Conservation (phyloP, 2,113 vertebrate genomes). For the Sterrhoptilus dennistouni region DNA sequence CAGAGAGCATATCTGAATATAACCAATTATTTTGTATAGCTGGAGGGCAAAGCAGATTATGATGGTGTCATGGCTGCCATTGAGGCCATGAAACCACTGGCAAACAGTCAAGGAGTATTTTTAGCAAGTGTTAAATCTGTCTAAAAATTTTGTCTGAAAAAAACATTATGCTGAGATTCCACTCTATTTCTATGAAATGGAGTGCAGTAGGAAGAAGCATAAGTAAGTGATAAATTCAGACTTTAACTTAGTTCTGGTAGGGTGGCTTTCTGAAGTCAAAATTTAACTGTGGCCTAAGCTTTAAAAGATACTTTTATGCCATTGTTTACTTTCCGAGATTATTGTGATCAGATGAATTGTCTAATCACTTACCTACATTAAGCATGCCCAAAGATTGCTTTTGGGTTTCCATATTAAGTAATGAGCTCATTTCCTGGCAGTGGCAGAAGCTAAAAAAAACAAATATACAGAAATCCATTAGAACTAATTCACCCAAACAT, state of each 20-base stretch:
- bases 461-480: conserved; percentile 56
- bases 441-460: conserved; percentile 15
- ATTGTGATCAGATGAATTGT: neutral
- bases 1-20: neutral
- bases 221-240: neutral
- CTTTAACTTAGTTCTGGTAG: neutral
- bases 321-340: neutral
- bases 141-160: neutral
- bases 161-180: neutral
- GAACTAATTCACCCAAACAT: conserved; percentile 22
- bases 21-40: neutral
- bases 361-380: neutral
- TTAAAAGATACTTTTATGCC: neutral
- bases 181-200: neutral
- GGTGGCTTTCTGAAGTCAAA: neutral
- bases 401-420: neutral
- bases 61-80: neutral
- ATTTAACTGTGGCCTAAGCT: neutral
- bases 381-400: neutral
- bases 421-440: conserved; percentile 14
- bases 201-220: neutral
- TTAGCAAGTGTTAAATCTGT: neutral
- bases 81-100: neutral
- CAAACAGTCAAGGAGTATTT: neutral
- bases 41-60: neutral